These are phyloP conservation scores for Hypocryptadius cinnamomeus DNA, from an alignment of 2,113 vertebrate genomes.

Conservation along the genomic window DNA sequence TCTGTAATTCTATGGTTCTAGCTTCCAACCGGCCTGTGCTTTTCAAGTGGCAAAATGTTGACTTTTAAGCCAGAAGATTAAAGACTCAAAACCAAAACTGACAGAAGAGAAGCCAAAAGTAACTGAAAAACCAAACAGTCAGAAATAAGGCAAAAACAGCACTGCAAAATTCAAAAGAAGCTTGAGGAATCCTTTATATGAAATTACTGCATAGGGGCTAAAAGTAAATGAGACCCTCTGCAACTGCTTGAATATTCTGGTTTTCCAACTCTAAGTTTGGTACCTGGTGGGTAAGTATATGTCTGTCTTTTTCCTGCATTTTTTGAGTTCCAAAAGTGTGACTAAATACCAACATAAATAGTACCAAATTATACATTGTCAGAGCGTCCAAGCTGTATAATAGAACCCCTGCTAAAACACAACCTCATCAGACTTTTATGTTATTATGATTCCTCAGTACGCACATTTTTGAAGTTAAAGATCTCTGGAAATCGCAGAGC, in stretches of 20 bases:
- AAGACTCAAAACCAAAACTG: background rate
- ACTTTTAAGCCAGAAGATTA: background rate
- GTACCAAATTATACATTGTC: conserved; percentile 35
- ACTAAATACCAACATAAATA: conserved; percentile 46
- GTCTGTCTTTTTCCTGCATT: conserved; percentile 5
- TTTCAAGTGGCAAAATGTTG: background rate
- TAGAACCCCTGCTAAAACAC: background rate
- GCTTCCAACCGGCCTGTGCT: background rate
- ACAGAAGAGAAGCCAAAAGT: background rate
- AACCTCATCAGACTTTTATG: conserved; percentile 1
- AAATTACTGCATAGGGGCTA: background rate
- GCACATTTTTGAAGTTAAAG: background rate
- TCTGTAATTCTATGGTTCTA: background rate
- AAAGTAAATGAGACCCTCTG: background rate
- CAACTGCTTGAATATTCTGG: background rate
- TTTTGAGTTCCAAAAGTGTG: conserved; percentile 6
- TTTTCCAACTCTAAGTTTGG: background rate
- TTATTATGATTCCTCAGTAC: background rate
- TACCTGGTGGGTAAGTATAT: background rate
- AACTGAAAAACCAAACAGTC: background rate
- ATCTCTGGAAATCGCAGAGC: background rate
- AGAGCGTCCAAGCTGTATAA: background rate
- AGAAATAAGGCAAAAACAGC: background rate
- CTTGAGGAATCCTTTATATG: background rate
- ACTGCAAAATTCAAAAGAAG: background rate